Conservation (phyloP, 2,888 invertebrate genomes). For the Pomacea canaliculata region DNA sequence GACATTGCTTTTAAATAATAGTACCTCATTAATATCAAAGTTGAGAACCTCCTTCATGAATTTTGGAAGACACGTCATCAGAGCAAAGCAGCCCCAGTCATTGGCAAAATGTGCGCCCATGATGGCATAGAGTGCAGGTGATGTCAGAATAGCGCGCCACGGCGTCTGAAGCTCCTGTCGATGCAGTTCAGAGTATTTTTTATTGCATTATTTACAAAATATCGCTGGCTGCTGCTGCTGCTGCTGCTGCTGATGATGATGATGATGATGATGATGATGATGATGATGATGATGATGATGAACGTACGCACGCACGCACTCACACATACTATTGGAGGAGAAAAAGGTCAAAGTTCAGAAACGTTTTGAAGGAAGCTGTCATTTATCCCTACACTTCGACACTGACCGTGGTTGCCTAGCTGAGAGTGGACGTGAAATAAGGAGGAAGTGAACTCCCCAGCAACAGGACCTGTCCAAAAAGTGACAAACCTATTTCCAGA, state of each 20-base stretch:
- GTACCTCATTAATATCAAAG: conserved; percentile 60
- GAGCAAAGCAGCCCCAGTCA: conserved; percentile 72
- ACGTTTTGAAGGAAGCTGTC: too few relatives aligned
- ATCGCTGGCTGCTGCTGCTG: not conserved
- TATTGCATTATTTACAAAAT: not conserved
- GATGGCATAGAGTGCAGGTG: conserved; percentile 66
- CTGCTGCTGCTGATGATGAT: too few relatives aligned
- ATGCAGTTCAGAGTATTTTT: not conserved
- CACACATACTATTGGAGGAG: not conserved
- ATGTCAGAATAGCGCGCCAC: conserved; percentile 45
- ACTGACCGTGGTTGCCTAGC: too few relatives aligned
- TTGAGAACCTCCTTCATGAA: conserved; percentile 68
- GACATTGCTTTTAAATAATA: too few relatives aligned
- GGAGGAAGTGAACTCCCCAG: too few relatives aligned
- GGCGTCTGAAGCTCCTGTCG: conserved; percentile 34
- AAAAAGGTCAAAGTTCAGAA: too few relatives aligned
- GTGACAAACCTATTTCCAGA: too few relatives aligned
- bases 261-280: not conserved
- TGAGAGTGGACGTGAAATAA: too few relatives aligned
- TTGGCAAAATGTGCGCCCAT: conserved; percentile 68
- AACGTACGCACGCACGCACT: not conserved
- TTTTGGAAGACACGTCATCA: conserved; percentile 70
- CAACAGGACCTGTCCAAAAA: too few relatives aligned
- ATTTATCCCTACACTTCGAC: too few relatives aligned
- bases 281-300: not conserved